These are phyloP conservation scores for Cryptophagus acutangulus DNA, from an alignment of 2,888 invertebrate genomes.

Conservation along the genomic window DNA sequence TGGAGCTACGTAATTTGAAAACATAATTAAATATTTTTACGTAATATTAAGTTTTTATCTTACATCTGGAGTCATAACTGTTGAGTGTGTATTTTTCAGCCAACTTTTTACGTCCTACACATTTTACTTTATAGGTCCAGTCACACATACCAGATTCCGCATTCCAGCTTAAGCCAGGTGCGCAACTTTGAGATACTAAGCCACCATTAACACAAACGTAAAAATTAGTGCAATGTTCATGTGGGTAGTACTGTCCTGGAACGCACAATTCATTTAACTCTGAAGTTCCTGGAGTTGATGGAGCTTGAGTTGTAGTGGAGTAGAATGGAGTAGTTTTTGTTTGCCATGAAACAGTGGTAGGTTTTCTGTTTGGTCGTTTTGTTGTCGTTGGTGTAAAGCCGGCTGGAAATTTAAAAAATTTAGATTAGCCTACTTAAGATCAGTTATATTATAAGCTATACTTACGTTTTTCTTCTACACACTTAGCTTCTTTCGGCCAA, in stretches of 20 bases:
- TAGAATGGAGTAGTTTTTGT: constrained; percentile 19
- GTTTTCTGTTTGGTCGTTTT: constrained; percentile 36
- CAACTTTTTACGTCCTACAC: constrained; percentile 43
- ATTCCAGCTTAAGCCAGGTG: constrained; percentile 72
- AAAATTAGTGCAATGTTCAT: constrained; percentile 68
- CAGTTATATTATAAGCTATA: constrained; percentile 6
- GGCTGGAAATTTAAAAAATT: constrained; percentile 20
- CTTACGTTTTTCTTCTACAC: constrained; percentile 47
- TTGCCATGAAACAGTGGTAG: constrained; percentile 17
- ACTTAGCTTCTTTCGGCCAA: constrained; percentile 74
- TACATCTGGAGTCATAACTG: constrained; percentile 16
- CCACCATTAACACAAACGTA: constrained; percentile 72
- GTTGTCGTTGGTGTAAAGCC: constrained; percentile 29
- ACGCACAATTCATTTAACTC: constrained; percentile 50
- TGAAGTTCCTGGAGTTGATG: constrained; percentile 36
- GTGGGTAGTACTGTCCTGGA: constrained; percentile 72
- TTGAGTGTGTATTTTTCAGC: constrained; percentile 27
- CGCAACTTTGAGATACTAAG: constrained; percentile 67
- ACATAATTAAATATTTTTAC: no score
- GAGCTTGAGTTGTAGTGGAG: constrained; percentile 38
- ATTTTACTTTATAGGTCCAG: constrained; percentile 65
- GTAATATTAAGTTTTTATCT: constrained; percentile 14
- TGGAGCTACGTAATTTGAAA: constrained; percentile 29
- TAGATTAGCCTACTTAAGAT: no score
- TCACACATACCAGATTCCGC: constrained; percentile 65